A percentile compares a stretch with the other conserved stretches of the same genome.
phyloP scores from a whole-genome alignment of 2,888 invertebrate genomes.

The Bimastos eiseni region DNA sequence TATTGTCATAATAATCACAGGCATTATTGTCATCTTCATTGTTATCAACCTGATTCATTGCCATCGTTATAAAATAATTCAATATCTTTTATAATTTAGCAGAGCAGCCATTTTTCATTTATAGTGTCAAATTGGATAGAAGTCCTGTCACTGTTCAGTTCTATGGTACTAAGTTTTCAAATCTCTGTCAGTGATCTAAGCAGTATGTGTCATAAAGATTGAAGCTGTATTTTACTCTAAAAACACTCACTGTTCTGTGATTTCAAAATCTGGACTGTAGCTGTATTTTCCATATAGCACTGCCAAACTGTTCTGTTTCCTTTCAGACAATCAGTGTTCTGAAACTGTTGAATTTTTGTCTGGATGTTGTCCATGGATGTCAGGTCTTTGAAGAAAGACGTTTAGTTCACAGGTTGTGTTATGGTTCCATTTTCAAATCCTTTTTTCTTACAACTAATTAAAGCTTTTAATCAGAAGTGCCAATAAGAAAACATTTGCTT shows the following conservation, averaged over 20 bases:
- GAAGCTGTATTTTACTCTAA: not conserved
- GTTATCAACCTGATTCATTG: too few species aligned
- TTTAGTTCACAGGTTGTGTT: not conserved
- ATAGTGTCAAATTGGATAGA: not conserved
- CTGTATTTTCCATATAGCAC: not conserved
- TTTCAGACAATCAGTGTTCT: conserved; percentile 18
- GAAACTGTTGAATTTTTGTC: not conserved
- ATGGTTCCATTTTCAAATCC: not conserved
- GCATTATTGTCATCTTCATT: too few species aligned
- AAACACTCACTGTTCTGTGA: not conserved
- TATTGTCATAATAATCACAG: not conserved
- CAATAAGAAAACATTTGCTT: not conserved
- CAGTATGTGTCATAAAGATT: not conserved
- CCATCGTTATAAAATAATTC: not conserved
- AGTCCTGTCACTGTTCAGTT: not conserved
- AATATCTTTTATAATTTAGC: not conserved
- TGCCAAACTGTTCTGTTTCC: not conserved
- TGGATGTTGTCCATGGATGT: conserved; percentile 7
- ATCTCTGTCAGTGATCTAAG: not conserved
- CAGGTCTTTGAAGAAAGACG: conserved; percentile 9
- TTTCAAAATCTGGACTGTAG: not conserved
- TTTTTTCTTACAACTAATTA: not conserved
- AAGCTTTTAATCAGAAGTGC: not conserved
- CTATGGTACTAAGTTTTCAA: not conserved
- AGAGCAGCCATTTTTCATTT: not conserved